Conservation (phyloP, 1,140 invertebrate genomes). For the Micrasema longulum region DNA sequence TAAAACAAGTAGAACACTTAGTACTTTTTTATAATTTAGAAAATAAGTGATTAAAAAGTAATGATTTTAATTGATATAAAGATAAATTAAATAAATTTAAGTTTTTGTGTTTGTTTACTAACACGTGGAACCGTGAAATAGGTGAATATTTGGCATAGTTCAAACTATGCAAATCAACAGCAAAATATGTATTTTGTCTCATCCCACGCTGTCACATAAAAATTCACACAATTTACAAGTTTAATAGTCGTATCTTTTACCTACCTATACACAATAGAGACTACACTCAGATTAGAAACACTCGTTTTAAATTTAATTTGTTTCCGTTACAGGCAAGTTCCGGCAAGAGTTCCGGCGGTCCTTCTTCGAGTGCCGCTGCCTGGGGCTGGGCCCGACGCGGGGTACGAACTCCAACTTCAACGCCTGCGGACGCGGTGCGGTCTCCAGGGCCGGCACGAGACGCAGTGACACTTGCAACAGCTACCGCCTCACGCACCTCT, state of each 20-base stretch:
- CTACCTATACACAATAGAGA: background rate
- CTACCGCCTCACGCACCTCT: slow-evolving; percentile 63
- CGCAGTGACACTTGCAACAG: slow-evolving; percentile 65
- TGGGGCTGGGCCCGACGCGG: slow-evolving; percentile 56
- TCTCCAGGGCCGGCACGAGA: slow-evolving; percentile 38
- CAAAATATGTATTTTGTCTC: too few species aligned
- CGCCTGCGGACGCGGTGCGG: slow-evolving; percentile 58
- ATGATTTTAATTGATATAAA: too few species aligned
- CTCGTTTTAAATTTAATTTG: background rate
- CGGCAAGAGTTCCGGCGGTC: slow-evolving; percentile 66
- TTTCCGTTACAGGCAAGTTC: slow-evolving; percentile 61
- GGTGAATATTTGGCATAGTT: too few species aligned
- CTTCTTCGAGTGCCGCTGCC: slow-evolving; percentile 67
- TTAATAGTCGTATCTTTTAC: background rate
- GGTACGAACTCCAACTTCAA: slow-evolving; percentile 60
- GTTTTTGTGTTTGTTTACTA: too few species aligned
- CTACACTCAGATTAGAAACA: background rate
- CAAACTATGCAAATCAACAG: too few species aligned
- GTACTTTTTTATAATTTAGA: too few species aligned
- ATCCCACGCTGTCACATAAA: too few species aligned
- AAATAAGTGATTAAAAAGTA: too few species aligned
- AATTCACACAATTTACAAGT: too few species aligned
- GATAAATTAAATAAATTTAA: too few species aligned
- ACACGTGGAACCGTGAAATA: too few species aligned
- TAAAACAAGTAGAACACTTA: too few species aligned